A percentile compares a stretch with the other conserved stretches of the same genome.
Conservation (phyloP, 2,797 vertebrate genomes). For the Sparus aurata region DNA sequence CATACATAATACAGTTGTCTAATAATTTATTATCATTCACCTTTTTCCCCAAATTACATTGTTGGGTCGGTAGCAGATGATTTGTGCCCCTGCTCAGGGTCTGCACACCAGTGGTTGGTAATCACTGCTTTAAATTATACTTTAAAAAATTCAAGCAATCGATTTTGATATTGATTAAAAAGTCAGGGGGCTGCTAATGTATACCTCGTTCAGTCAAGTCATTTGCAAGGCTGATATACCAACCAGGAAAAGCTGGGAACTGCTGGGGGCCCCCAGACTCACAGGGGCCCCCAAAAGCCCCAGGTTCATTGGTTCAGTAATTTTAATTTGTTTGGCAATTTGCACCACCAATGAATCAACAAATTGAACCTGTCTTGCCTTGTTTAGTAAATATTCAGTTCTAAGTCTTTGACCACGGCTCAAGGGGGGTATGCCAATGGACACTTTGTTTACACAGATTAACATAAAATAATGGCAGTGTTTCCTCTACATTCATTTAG, state of each 20-base stretch:
- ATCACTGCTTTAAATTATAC: neutral
- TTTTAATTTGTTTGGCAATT: neutral
- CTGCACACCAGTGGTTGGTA: neutral
- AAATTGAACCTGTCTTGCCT: neutral
- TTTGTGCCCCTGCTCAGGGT: neutral
- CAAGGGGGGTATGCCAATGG: too few species aligned
- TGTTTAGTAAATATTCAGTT: neutral
- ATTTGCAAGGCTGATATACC: neutral
- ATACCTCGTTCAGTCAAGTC: neutral
- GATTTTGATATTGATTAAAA: neutral
- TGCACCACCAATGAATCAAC: neutral
- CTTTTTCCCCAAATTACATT: neutral
- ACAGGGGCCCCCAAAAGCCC: neutral
- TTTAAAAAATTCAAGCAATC: neutral
- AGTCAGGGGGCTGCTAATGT: too few species aligned
- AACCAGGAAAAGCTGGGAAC: too few species aligned
- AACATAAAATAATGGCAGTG: neutral
- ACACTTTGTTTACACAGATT: neutral
- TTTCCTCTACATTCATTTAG: too few species aligned
- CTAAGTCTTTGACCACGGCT: neutral
- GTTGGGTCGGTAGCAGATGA: neutral
- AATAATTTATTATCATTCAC: neutral
- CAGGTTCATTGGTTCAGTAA: neutral
- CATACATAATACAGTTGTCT: neutral
- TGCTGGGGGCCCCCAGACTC: neutral